Evolutionary conservation across 2,113 vertebrate species (phyloP).

Genomic region (Melanocharis versteri): DNA sequence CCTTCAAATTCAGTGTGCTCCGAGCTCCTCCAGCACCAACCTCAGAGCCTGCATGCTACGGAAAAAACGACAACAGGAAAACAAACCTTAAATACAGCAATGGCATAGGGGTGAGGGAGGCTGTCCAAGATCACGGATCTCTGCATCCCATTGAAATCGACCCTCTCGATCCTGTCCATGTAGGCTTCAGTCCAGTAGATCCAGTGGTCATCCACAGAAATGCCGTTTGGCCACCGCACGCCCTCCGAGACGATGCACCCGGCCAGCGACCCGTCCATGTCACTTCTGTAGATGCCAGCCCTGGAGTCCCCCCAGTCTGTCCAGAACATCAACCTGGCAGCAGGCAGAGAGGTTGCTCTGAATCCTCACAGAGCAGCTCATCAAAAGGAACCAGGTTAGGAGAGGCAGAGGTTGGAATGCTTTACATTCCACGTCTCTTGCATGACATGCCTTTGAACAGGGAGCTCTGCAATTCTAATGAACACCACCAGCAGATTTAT

Average conservation of each 20-base stretch:
- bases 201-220: constrained; percentile 89
- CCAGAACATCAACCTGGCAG: constrained; percentile 94
- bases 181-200: constrained; percentile 98
- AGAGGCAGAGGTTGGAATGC: neutral
- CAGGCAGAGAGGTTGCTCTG: neutral
- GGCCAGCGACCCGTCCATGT: constrained; percentile 88
- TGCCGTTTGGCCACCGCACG: constrained; percentile 94
- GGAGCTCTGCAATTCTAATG: neutral
- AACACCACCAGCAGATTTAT: fast-evolving
- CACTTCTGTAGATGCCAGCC: constrained; percentile 87
- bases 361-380: neutral
- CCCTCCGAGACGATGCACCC: constrained; percentile 84
- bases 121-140: constrained; percentile 87
- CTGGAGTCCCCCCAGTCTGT: constrained; percentile 94
- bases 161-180: constrained; percentile 92
- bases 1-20: fast-evolving
- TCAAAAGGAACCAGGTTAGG: neutral
- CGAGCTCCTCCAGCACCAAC: neutral
- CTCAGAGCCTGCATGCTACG: fast-evolving
- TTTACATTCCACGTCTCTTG: neutral
- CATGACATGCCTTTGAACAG: neutral
- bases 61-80: fast-evolving
- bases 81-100: constrained; percentile 92
- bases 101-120: constrained; percentile 94
- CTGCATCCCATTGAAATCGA: constrained; percentile 82